Evolutionary conservation across 35 echinoderm and acorn worm genomes (phyloP), one percentile per base, ranked within the genome.

Genomic region (Apostichopus parvimensis): DNA sequence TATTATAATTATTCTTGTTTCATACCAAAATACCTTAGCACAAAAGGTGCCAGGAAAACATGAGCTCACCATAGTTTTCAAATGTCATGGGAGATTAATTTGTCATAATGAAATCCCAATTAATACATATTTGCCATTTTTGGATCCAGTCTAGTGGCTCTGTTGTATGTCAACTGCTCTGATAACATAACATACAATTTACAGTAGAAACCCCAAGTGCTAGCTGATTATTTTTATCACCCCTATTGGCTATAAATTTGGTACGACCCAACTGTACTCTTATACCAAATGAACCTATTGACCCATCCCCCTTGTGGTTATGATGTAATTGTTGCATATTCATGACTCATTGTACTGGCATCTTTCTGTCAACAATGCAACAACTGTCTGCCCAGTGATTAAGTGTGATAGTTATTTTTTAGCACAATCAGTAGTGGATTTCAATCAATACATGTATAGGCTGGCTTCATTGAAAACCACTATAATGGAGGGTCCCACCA

Each of bases 41-140:
- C 34, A 45, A 45, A 45, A 45, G 2, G 34, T 45, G 34, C 2
- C 34, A 45, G 34, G 4, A 45, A 45, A 45, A 45, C 34, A 45
- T 45, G 4, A 45, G 34, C 2, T 0, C 2, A 4, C 34, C 34
- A 45, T 45, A 45, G 34, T 45, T 45, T 45, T 45, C 34, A 45
- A 45, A 45, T 45, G 64, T 11, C 64, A 68, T 5, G 11, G 8
- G 64, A 68, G 8, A 68, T 18, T 18, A 68, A 68, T 68, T 68
- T 68, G 11, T 68, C 11, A 11, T 18, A 54, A 55, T 53, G 6
- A 13, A 82, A 18, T 52, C 17, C 55, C 79, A 82, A 82, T 82
- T 82, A 82, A 82, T 82, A 82, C 45, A 82, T 82, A 55, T 82
- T 82, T 82, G 79, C 15, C 79, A 82, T 82, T 82, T 82, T 82